Evolutionary conservation across 2,888 invertebrate genomes (phyloP), one percentile per base, ranked within the genome.

Genomic region (Eilema griseolum): DNA sequence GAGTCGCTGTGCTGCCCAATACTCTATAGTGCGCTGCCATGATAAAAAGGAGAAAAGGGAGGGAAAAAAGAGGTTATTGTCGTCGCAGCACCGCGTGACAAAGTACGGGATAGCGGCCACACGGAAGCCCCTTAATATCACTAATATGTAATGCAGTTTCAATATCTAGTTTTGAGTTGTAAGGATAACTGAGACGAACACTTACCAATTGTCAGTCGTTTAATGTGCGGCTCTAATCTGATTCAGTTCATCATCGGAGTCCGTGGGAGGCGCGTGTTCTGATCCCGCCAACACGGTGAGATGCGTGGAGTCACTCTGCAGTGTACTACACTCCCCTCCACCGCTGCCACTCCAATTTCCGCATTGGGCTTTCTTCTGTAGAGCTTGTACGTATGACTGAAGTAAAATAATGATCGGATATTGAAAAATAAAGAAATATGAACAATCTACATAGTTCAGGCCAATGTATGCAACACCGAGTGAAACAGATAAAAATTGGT

Each of bases 351-450:
- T 95, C 93, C 94, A 94, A 80, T 89, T 94, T 76, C 87, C 96
- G 93, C 96, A 95, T 77, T 96, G 96, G 5, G 97, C 97, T 86
- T 97, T 97, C 91, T 97, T 97, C 90, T 97, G 97, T 74, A 98
- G 91, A 56, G 97, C 97, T 89, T 98, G 97, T 61, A 98, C 97
- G 91, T 97, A 98, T 85, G 97, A 97, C 97, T 98, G 93, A 0
- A 68, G 71, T 20, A 24, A 26, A 23, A 31, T 24, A n/a, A 28
- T 56, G n/a, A 26, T 2, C 12, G n/a, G 31, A 63, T 24, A 33
- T 31, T 61, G n/a, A n/a, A n/a, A n/a, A n/a, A n/a, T n/a, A n/a
- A n/a, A n/a, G n/a, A n/a, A 62, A 8, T 46, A 20, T 26, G 1
- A 52, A n/a, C 20, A 2, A 46, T 20, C 5, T 20, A n/a, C n/a